phyloP scores from a whole-genome alignment of 2,888 invertebrate species.

The Caenorhabditis sp. region DNA sequence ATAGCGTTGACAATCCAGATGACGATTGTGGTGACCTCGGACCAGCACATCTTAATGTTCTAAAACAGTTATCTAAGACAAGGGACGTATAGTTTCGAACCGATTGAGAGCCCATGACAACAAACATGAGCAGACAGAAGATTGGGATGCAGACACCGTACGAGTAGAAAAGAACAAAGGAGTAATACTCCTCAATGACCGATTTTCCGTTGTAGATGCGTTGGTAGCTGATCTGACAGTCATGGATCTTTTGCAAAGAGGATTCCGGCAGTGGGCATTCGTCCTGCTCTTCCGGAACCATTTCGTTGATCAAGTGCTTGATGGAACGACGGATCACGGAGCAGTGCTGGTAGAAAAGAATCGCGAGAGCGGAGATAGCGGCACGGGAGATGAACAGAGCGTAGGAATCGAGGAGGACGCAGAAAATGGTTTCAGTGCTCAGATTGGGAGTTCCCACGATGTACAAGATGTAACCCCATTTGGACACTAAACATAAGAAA shows the following conservation, averaged over 20 bases:
- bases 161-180: conserved; percentile 65
- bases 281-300: conserved; percentile 62
- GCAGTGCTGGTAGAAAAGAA: conserved; percentile 62
- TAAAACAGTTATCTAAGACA: conserved; percentile 22
- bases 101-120: conserved; percentile 51
- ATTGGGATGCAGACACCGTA: conserved; percentile 71
- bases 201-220: conserved; percentile 64
- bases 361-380: conserved; percentile 59
- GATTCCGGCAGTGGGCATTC: conserved; percentile 64
- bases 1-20: conserved; percentile 71
- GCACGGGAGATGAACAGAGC: conserved; percentile 61
- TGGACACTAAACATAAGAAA: conserved; percentile 29
- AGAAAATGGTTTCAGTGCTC: conserved; percentile 55
- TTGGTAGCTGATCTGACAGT: conserved; percentile 65
- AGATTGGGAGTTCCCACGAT: conserved; percentile 56
- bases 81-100: conserved; percentile 6
- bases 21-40: conserved; percentile 64
- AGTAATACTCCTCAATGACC: conserved; percentile 67
- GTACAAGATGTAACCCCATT: conserved; percentile 62
- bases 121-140: conserved; percentile 63
- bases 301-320: conserved; percentile 58
- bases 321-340: conserved; percentile 56
- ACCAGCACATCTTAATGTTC: conserved; percentile 65
- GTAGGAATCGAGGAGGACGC: conserved; percentile 56
- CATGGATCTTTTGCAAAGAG: conserved; percentile 66